Evolutionary conservation across 2,888 invertebrate genomes (phyloP), one percentile per base, ranked within the genome.

Genomic region (Priocnemis perturbator): DNA sequence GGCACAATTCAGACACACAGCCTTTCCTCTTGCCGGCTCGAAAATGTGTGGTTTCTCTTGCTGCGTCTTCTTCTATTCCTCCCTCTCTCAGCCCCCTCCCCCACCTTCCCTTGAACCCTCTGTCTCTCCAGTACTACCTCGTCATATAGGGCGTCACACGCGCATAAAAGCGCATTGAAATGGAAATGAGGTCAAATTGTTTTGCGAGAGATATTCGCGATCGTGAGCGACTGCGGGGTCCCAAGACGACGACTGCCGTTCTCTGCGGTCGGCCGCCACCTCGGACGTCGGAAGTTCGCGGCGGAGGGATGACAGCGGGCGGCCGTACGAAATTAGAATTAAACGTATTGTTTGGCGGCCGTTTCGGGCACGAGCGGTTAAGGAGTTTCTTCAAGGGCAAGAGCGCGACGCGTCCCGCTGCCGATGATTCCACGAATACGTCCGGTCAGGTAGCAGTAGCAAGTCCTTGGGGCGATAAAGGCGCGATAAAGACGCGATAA

Each of bases 161-260:
- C 68, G 67, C 7, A 37, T 37, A 37, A 74, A 80, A 75, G 45
- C 63, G 71, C 67, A 76, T 78, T 77, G 74, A 77, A 77, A 69
- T 74, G 69, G 66, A 76, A 81, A 81, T 77, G 74, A 77, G 81
- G 80, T 82, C 82, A 79, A 66, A 80, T 77, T 67, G 23, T 70
- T 64, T 48, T 50, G 48, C 55, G 50, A 37, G 21, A 59, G n/a
- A 23, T 59, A 37, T 37, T 37, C 37, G 37, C 37, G 11, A 11
- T 9, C 11, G 37, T 11, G 1, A 9, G 37, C 14, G 37, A 37
- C 11, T 1, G 37, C 37, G 37, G 37, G 7, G 2, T 11, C 1
- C 11, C 4, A 9, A 37, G 7, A 37, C 4, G 37, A 37, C 11
- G 37, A 37, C 37, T 37, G 20, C 5, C 9, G 17, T 57, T 17